Evolutionary conservation across 1,140 invertebrate genomes (phyloP), one percentile per base, ranked within the genome.

Genomic region (Leptinotarsa lineolata): DNA sequence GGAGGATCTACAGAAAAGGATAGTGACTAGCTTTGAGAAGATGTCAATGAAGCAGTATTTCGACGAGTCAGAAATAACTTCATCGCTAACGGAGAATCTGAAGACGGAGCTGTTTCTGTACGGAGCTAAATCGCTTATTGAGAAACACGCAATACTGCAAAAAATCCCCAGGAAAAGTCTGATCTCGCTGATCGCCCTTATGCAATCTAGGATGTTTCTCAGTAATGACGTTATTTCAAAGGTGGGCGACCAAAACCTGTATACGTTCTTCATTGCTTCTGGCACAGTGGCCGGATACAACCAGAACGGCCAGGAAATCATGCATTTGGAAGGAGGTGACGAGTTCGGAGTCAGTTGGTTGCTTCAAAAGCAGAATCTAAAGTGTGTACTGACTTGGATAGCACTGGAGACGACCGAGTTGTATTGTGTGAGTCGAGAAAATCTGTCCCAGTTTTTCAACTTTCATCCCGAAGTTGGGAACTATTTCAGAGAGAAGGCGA

Each of bases 241-340:
- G 68, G 78, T 80, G 16, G 83, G 82, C 1, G 83, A 80, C 0
- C 44, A 22, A 0, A 84, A 83, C 0, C 80, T 86, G 5, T 77
- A 81, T 1, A 80, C 88, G 68, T 87, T 81, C 70, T 88, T 87
- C 24, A 81, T 88, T 5, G 80, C 81, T 22, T 83, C 81, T 20
- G 88, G 88, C 12, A 87, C 86, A 0, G 84, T 88, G 12, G 85
- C 85, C 0, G 78, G 88, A 18, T 46, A 18, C 8, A 73, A 58
- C 44, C n/a, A 4, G n/a, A 15, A 68, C 21, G 69, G 60, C n/a
- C 61, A 60, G n/a, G 73, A 77, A 60, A 15, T 75, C 6, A 46
- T 21, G 2, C 74, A 75, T 48, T 48, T 75, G 30, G 72, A 73
- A 39, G 76, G 75, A 18, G 76, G 76, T 8, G 76, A 75, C 13